phyloP scores from a whole-genome alignment of 1,140 invertebrate genomes.

The Pseudomyrmex cubaensis region DNA sequence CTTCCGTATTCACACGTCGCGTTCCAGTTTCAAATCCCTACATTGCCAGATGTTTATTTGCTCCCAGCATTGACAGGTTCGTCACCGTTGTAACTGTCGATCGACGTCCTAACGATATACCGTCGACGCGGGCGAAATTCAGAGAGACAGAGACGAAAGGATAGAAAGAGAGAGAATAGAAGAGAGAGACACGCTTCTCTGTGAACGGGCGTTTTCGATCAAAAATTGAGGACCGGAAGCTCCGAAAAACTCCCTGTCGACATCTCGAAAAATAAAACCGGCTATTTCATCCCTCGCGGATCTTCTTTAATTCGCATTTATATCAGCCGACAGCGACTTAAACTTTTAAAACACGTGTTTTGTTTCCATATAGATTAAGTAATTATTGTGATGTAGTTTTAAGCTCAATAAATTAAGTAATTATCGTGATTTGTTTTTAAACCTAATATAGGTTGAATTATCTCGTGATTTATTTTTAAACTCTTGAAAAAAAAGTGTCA shows the following conservation, averaged over 20 bases:
- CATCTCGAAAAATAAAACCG: conserved; percentile 26
- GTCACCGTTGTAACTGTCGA: conserved; percentile 69
- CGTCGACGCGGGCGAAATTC: conserved; percentile 50
- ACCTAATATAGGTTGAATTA: too few species aligned
- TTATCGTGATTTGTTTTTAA: too few species aligned
- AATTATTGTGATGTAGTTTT: too few species aligned
- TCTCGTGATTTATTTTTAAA: too few species aligned
- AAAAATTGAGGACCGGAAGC: conserved; percentile 43
- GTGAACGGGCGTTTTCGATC: conserved; percentile 44
- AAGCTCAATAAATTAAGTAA: too few species aligned
- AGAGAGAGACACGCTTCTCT: conserved; percentile 12
- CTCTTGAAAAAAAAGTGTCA: too few species aligned
- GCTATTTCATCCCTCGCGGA: conserved; percentile 29
- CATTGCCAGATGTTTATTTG: conserved; percentile 64
- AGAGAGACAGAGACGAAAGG: conserved; percentile 9
- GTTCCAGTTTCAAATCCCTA: conserved; percentile 57
- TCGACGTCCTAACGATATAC: conserved; percentile 61
- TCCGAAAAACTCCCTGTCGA: conserved; percentile 42
- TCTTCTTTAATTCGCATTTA: not conserved
- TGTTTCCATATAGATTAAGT: too few species aligned
- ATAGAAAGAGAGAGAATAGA: too few species aligned
- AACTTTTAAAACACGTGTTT: not conserved
- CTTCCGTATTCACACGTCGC: conserved; percentile 22
- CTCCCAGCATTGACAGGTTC: conserved; percentile 64
- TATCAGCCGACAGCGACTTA: not conserved